These are phyloP conservation scores for Temnothorax rugatulus DNA, from an alignment of 2,888 invertebrate genomes.

Conservation along the genomic window DNA sequence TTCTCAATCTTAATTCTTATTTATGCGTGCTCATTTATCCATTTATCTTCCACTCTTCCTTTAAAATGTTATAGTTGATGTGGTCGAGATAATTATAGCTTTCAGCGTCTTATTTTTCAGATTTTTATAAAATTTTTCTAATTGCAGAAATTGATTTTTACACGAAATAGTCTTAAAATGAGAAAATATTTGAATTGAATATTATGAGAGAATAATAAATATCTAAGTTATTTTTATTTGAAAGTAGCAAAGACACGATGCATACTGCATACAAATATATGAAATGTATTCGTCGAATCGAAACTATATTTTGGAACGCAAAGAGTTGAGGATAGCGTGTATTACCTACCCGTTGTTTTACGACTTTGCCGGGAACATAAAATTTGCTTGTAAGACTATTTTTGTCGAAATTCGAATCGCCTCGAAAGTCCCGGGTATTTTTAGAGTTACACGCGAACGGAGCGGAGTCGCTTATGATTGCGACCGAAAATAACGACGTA, in stretches of 20 bases:
- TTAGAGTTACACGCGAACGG: slow-evolving; percentile 24
- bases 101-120: background rate
- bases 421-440: slow-evolving; percentile 30
- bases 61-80: background rate
- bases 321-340: slow-evolving; percentile 1
- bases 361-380: slow-evolving; percentile 36
- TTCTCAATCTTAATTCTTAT: background rate
- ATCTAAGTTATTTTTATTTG: background rate
- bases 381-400: slow-evolving; percentile 49
- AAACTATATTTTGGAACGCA: background rate
- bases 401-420: slow-evolving; percentile 50
- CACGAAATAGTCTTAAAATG: background rate
- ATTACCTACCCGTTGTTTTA: slow-evolving; percentile 34
- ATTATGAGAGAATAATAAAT: background rate
- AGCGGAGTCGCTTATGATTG: slow-evolving; percentile 14
- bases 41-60: background rate
- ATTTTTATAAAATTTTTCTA: background rate
- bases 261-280: background rate
- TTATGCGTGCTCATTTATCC: background rate
- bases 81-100: background rate
- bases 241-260: background rate
- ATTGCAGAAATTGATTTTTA: background rate
- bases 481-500: slow-evolving; percentile 33
- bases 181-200: background rate
- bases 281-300: background rate